Percentiles rank a stretch among this genome's conserved stretches.
These are phyloP conservation scores for Myotis brandtii DNA, from an alignment of 2,113 vertebrate species.

Conservation along the genomic window DNA sequence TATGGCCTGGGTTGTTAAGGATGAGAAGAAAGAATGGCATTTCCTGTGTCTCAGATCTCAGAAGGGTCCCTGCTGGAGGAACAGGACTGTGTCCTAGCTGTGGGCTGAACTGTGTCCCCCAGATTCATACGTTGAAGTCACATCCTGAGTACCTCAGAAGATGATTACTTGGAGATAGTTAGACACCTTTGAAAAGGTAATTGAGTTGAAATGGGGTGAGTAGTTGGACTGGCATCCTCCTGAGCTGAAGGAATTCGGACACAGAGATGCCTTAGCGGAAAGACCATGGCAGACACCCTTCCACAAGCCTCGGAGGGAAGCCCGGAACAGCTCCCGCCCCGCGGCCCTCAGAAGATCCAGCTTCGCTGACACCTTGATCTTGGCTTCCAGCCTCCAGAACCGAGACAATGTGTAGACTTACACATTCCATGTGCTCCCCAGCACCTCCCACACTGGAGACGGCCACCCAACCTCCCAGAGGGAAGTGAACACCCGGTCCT, in stretches of 20 bases:
- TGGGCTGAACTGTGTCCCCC: background rate
- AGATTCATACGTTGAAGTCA: background rate
- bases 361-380: background rate
- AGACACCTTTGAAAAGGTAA: background rate
- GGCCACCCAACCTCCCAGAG: background rate
- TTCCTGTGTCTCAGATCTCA: background rate
- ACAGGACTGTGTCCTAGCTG: background rate
- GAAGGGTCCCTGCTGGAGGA: background rate
- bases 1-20: background rate
- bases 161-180: background rate
- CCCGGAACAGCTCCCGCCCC: background rate
- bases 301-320: background rate
- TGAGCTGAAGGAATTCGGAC: background rate
- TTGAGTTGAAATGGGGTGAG: background rate
- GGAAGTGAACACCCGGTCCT: rapidly evolving
- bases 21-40: background rate
- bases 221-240: background rate
- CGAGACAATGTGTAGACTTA: background rate
- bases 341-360: background rate
- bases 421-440: background rate
- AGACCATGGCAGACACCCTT: background rate
- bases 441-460: background rate
- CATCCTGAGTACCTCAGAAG: background rate
- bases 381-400: background rate
- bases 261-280: background rate